Evolutionary conservation across 2,888 invertebrate genomes (phyloP).

Genomic region (Catocala nupta): DNA sequence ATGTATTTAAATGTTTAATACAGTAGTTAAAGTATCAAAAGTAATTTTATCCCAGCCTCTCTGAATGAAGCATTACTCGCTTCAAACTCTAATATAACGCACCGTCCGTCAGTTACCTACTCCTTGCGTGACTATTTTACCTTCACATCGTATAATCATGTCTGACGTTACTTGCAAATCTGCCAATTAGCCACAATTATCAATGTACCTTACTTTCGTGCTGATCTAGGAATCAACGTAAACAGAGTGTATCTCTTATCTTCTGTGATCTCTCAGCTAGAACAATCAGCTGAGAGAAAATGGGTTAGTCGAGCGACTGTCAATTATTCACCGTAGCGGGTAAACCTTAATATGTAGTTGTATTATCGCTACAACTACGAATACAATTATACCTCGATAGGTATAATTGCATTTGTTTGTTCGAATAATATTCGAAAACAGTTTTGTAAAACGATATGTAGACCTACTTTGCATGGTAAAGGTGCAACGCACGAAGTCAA

Average conservation of each 20-base stretch:
- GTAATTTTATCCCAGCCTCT: no score
- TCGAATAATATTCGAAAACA: no score
- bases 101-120: neutral
- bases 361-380: neutral
- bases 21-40: no score
- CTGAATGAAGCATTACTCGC: no score
- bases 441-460: no score
- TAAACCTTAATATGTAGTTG: neutral
- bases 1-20: no score
- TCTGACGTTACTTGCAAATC: slow-evolving; percentile 4
- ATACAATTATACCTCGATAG: no score
- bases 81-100: no score
- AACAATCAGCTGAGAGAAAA: slow-evolving; percentile 35
- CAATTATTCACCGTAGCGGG: slow-evolving; percentile 20
- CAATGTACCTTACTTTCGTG: slow-evolving; percentile 22
- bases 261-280: slow-evolving; percentile 33
- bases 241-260: slow-evolving; percentile 46
- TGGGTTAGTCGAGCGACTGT: slow-evolving; percentile 33
- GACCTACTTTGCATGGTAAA: no score
- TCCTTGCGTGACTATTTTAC: neutral
- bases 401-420: no score
- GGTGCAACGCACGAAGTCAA: no score
- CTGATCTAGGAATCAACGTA: slow-evolving; percentile 42
- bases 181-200: slow-evolving; percentile 42
- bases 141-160: slow-evolving; percentile 4